Conservation (phyloP, 2,797 vertebrate species). For the Telmatherina bonti region DNA sequence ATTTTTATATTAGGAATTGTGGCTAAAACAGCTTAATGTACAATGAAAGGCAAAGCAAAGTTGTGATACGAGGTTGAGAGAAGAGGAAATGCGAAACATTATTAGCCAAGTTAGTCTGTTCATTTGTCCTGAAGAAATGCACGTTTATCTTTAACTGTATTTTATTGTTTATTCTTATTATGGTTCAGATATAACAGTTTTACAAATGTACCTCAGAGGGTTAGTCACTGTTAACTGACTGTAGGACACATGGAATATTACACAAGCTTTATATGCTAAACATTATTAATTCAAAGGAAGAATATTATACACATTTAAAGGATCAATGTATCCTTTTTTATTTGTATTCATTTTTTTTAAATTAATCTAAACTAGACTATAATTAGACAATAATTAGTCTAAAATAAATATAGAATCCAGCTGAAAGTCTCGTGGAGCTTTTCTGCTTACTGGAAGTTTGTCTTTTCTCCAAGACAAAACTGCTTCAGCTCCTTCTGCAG, state of each 20-base stretch:
- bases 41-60: neutral
- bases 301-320: no score
- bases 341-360: no score
- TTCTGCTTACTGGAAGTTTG: neutral
- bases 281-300: no score
- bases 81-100: no score
- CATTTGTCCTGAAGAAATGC: neutral
- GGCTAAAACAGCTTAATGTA: neutral
- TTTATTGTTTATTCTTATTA: neutral
- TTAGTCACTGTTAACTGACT: neutral
- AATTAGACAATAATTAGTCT: no score
- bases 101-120: neutral
- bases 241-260: neutral
- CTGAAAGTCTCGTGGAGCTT: neutral
- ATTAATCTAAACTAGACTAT: no score
- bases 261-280: neutral
- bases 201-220: neutral
- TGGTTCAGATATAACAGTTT: neutral
- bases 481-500: neutral
- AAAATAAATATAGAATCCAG: neutral
- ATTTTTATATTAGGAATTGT: neutral
- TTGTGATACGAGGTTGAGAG: neutral
- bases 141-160: neutral
- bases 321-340: no score
- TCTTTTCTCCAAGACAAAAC: neutral